phyloP scores from a whole-genome alignment of 2,113 vertebrate species.

The Holacanthus passer region DNA sequence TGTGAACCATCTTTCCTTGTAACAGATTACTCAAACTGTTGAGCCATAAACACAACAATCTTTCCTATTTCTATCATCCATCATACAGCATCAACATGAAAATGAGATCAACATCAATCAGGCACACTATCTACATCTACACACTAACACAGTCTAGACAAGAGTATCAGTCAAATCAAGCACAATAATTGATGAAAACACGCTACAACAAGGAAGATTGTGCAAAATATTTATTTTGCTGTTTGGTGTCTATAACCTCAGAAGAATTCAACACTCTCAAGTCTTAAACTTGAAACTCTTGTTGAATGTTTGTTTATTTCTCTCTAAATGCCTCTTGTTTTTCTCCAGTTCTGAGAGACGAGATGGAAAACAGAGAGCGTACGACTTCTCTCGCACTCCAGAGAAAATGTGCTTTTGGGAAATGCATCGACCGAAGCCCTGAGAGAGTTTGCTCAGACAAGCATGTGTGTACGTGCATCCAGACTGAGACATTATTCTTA shows the following conservation, averaged over 20 bases:
- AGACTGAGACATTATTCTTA: slow-evolving; percentile 40
- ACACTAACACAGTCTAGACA: background rate
- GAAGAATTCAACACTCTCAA: background rate
- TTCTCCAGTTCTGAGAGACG: background rate
- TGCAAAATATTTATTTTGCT: no score
- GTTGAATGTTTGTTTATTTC: background rate
- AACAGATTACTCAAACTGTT: no score
- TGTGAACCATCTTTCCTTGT: no score
- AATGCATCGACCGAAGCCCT: background rate
- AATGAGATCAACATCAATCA: background rate
- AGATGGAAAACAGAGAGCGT: slow-evolving; percentile 1
- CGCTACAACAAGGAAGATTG: no score
- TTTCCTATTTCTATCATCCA: no score
- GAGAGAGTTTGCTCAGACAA: slow-evolving; percentile 21
- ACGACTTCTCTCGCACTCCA: background rate
- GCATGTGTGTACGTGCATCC: background rate
- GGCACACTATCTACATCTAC: background rate
- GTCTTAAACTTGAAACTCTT: background rate
- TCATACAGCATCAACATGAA: no score
- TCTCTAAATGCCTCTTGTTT: background rate
- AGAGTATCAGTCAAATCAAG: no score
- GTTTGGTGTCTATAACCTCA: background rate
- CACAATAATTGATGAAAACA: no score
- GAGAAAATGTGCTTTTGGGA: slow-evolving; percentile 20
- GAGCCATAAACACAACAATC: no score